Conservation (phyloP, 2,113 vertebrate genomes). For the Proterorhinus semilunaris region DNA sequence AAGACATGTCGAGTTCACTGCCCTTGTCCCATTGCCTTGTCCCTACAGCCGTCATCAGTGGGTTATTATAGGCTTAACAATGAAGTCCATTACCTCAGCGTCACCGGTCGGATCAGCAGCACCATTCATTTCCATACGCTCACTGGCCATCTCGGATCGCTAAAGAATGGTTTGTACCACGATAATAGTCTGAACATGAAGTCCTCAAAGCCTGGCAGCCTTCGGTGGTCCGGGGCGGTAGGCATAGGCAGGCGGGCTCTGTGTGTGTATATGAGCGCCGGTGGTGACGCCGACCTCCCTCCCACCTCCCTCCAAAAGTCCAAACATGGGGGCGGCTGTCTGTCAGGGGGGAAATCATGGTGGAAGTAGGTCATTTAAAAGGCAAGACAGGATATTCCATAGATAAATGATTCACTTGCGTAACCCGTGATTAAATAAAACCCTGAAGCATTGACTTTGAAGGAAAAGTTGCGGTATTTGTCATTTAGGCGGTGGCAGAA, state of each 20-base stretch:
- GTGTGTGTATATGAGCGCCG: background rate
- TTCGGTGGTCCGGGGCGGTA: background rate
- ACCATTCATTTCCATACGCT: constrained; percentile 69
- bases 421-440: too few species aligned
- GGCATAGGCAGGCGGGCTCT: background rate
- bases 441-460: too few species aligned
- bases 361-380: background rate
- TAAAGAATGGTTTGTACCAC: too few species aligned
- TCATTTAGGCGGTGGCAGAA: too few species aligned
- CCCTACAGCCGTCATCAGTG: too few species aligned
- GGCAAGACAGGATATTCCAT: background rate
- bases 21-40: too few species aligned
- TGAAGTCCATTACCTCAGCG: constrained; percentile 58
- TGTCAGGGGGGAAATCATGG: background rate
- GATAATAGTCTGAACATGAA: background rate
- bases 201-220: background rate
- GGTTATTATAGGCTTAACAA: background rate
- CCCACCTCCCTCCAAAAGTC: background rate
- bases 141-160: constrained; percentile 50
- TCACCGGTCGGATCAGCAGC: constrained; percentile 41
- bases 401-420: background rate
- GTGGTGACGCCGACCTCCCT: background rate
- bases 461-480: too few species aligned
- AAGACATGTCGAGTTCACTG: background rate
- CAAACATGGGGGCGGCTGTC: too few species aligned